phyloP scores from a whole-genome alignment of 2,113 vertebrate genomes.

The Rhombomys opimus region DNA sequence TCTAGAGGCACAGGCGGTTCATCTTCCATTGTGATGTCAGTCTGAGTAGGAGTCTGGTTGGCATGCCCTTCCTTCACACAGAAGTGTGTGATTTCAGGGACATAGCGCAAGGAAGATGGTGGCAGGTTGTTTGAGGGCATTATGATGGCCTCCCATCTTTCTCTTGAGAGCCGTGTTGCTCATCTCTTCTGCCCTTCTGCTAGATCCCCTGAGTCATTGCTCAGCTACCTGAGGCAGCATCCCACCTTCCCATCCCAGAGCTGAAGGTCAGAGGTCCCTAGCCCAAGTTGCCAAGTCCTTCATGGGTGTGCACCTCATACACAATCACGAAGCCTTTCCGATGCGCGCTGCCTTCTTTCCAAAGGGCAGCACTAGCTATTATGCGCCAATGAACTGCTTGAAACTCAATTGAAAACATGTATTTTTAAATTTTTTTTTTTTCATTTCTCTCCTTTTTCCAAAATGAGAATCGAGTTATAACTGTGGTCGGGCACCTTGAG shows the following conservation, averaged over 20 bases:
- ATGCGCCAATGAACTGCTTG: slow-evolving; percentile 39
- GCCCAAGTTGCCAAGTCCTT: background rate
- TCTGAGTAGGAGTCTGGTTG: accelerated
- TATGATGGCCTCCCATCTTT: background rate
- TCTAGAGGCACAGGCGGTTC: no score
- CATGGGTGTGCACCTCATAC: background rate
- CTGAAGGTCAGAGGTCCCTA: background rate
- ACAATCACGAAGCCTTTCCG: background rate
- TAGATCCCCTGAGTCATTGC: background rate
- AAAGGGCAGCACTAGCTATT: slow-evolving; percentile 39
- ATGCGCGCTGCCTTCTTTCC: background rate
- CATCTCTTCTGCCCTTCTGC: accelerated
- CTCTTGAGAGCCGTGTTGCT: background rate
- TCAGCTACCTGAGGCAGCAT: background rate
- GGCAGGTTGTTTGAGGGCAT: accelerated
- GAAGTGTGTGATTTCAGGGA: background rate
- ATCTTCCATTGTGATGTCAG: background rate
- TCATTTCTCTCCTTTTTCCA: slow-evolving; percentile 55
- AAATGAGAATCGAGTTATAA: slow-evolving; percentile 66
- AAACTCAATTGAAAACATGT: slow-evolving; percentile 9
- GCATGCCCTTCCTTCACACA: accelerated
- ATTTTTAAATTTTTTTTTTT: slow-evolving; percentile 52
- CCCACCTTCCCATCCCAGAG: accelerated
- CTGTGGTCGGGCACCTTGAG: slow-evolving; percentile 61
- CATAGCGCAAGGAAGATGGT: background rate